Percentiles rank a stretch among this genome's conserved stretches.
Evolutionary conservation across 2,797 vertebrate genomes (phyloP).

Genomic region (Acestrorhynchus altus): DNA sequence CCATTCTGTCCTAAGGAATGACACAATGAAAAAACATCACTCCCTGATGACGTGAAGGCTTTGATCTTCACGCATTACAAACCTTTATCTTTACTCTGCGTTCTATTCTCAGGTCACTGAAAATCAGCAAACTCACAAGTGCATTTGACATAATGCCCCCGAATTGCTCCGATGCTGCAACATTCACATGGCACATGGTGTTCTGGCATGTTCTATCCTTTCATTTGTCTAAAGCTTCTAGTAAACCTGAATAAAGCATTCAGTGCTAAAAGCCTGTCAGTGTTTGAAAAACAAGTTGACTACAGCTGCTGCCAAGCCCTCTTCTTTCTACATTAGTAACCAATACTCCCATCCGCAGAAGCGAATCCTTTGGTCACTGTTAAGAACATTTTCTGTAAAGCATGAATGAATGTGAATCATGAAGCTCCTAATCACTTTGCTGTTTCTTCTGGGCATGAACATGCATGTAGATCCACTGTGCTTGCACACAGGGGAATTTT

Average conservation of each 20-base stretch:
- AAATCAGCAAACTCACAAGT: background rate
- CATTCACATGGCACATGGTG: background rate
- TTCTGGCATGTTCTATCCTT: background rate
- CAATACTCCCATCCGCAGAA: background rate
- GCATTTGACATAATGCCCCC: background rate
- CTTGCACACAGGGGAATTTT: too few relatives aligned
- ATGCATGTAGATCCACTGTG: too few relatives aligned
- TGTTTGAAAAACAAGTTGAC: background rate
- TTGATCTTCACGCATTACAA: background rate
- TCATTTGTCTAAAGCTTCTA: constrained; percentile 14
- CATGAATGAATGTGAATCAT: constrained; percentile 2
- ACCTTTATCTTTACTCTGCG: background rate
- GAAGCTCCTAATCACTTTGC: background rate
- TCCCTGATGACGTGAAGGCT: background rate
- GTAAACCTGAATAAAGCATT: constrained; percentile 11
- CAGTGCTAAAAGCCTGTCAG: constrained; percentile 12
- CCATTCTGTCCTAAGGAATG: background rate
- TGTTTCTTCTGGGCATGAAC: background rate
- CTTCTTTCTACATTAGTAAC: constrained; percentile 20
- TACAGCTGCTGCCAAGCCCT: constrained; percentile 5
- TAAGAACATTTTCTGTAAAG: background rate
- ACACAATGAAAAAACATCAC: background rate
- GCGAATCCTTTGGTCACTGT: constrained; percentile 16
- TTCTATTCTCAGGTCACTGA: background rate
- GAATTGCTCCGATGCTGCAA: background rate